phyloP scores from a whole-genome alignment of 1,140 invertebrate genomes.

The Drosophila pallidifrons region DNA sequence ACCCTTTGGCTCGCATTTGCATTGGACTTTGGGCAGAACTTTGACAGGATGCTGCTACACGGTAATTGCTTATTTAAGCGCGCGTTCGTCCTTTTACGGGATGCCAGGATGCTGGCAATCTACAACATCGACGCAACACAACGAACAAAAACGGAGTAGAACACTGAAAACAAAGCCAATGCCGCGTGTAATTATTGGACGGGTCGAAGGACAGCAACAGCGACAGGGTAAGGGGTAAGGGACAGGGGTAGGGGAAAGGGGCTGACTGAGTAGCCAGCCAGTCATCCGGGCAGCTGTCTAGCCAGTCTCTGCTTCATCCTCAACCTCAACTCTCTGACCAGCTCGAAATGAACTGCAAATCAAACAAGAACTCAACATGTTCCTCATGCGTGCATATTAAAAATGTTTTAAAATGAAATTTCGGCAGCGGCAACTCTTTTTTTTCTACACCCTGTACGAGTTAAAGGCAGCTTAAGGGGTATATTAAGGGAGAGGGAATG shows the following conservation, averaged over 20 bases:
- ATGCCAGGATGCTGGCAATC: conserved; percentile 53
- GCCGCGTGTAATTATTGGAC: conserved; percentile 77
- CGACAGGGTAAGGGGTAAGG: conserved; percentile 5
- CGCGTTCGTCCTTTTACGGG: conserved; percentile 78
- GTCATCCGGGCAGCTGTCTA: conserved; percentile 71
- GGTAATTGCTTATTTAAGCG: conserved; percentile 83
- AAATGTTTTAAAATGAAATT: conserved; percentile 71
- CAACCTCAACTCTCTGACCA: conserved; percentile 31
- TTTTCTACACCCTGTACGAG: not conserved
- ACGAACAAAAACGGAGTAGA: conserved; percentile 30
- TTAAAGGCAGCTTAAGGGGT: no score
- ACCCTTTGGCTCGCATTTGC: conserved; percentile 41
- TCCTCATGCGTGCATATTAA: conserved; percentile 79
- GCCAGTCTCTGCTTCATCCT: conserved; percentile 58
- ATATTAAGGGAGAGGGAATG: no score
- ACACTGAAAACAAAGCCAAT: conserved; percentile 63
- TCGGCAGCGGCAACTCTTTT: conserved; percentile 40
- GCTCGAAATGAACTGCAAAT: conserved; percentile 72
- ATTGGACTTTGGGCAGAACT: conserved; percentile 69
- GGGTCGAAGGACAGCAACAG: conserved; percentile 16
- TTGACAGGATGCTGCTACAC: conserved; percentile 77
- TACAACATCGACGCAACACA: conserved; percentile 24
- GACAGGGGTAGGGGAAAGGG: not conserved
- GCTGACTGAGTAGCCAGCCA: conserved; percentile 41
- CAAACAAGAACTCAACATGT: conserved; percentile 54